Percentiles rank a stretch among this genome's conserved stretches.
These are phyloP conservation scores for Betta splendens DNA, from an alignment of 2,797 vertebrate genomes.

Conservation along the genomic window DNA sequence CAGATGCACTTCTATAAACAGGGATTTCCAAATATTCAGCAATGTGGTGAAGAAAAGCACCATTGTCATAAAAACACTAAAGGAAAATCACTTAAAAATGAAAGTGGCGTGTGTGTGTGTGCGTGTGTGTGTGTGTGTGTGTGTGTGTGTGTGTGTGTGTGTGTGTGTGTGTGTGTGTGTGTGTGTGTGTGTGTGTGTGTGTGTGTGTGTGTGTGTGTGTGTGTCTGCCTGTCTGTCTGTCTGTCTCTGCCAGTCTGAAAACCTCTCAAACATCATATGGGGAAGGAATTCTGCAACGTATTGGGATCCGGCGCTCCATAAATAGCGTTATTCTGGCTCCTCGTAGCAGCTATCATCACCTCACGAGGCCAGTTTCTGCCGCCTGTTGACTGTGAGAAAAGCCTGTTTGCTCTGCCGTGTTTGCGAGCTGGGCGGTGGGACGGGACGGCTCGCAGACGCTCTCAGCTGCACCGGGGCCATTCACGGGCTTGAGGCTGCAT, in stretches of 20 bases:
- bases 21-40: conserved; percentile 48
- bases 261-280: conserved; percentile 58
- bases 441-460: conserved; percentile 70
- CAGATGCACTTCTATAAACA: conserved; percentile 31
- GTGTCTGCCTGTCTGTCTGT: too few relatives aligned
- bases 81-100: conserved; percentile 55
- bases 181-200: too few relatives aligned
- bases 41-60: conserved; percentile 50
- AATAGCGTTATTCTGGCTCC: too few relatives aligned
- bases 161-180: too few relatives aligned
- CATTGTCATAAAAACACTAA: conserved; percentile 62
- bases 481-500: conserved; percentile 79
- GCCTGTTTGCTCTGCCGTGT: conserved; percentile 78
- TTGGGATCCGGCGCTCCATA: conserved; percentile 62
- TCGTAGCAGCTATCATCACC: conserved; percentile 40
- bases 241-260: conserved; percentile 39
- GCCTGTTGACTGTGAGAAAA: conserved; percentile 79
- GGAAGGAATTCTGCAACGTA: conserved; percentile 62
- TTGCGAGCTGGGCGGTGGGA: conserved; percentile 76
- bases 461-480: conserved; percentile 70
- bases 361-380: too few relatives aligned
- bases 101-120: conserved; percentile 18
- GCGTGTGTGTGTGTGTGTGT: too few relatives aligned
- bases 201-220: too few relatives aligned
- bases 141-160: too few relatives aligned